phyloP scores from a whole-genome alignment of 1,140 invertebrate genomes.

The Drosophila leontia region DNA sequence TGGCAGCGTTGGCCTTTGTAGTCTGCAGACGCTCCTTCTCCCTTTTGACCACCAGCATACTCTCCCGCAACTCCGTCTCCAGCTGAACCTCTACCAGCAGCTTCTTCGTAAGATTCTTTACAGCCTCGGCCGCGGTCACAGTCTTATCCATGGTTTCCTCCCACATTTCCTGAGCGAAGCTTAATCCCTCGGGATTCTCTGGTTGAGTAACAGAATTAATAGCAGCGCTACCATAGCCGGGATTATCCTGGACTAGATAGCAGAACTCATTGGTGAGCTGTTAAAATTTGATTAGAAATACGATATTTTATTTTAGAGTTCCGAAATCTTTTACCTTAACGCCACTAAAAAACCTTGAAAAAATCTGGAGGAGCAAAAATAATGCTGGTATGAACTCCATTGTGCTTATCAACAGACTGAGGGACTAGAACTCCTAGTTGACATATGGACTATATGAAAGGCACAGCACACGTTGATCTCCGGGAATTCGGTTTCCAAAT shows the following conservation, averaged over 20 bases:
- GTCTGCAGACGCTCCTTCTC: slow-evolving; percentile 87
- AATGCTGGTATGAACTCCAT: neutral
- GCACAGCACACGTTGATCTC: neutral
- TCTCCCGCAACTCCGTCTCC: slow-evolving; percentile 87
- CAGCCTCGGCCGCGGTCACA: slow-evolving; percentile 88
- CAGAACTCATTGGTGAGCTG: neutral
- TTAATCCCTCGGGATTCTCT: neutral
- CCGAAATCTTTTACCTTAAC: neutral
- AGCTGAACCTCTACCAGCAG: slow-evolving; percentile 87
- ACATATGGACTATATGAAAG: neutral
- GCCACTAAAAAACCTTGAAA: neutral
- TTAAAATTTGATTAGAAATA: neutral
- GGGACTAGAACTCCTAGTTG: neutral
- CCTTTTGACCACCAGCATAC: slow-evolving; percentile 88
- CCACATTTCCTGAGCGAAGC: neutral
- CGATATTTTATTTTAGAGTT: neutral
- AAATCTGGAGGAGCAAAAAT: neutral
- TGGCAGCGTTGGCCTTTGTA: slow-evolving; percentile 87
- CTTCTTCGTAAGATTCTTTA: slow-evolving; percentile 88
- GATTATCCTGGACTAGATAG: neutral
- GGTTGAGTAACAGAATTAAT: neutral
- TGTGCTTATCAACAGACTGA: neutral
- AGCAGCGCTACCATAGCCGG: neutral
- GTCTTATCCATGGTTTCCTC: slow-evolving; percentile 86
- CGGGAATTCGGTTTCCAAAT: neutral